These are phyloP conservation scores for Lasioglossum villosulum DNA, from an alignment of 2,888 invertebrate species.

Conservation along the genomic window DNA sequence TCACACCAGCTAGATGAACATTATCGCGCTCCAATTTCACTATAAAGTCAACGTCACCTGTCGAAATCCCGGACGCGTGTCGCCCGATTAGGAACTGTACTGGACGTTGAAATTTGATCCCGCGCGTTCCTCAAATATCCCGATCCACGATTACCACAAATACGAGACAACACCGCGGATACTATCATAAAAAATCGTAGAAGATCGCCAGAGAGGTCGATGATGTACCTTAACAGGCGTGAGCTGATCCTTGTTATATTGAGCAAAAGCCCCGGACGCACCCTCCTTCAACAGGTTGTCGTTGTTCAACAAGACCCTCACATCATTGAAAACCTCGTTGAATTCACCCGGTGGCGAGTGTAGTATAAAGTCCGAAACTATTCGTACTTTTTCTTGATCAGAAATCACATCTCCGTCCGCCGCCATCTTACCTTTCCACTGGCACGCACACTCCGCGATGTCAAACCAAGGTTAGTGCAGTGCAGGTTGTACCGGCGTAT, in stretches of 20 bases:
- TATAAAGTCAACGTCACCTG: slow-evolving; percentile 59
- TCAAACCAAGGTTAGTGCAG: slow-evolving; percentile 79
- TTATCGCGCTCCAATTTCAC: slow-evolving; percentile 59
- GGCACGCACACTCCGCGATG: slow-evolving; percentile 80
- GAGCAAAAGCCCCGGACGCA: slow-evolving; percentile 97
- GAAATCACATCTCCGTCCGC: slow-evolving; percentile 93
- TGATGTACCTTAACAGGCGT: slow-evolving; percentile 92
- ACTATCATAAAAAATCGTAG: slow-evolving; percentile 67
- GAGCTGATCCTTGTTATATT: slow-evolving; percentile 99
- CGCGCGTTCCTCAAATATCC: slow-evolving; percentile 13
- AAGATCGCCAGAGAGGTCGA: slow-evolving; percentile 64
- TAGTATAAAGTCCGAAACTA: slow-evolving; percentile 98
- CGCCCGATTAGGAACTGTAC: slow-evolving; percentile 46
- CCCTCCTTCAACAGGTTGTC: slow-evolving; percentile 98
- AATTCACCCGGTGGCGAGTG: slow-evolving; percentile 99
- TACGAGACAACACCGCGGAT: slow-evolving; percentile 37
- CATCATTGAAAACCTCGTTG: slow-evolving; percentile 99
- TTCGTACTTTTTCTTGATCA: slow-evolving; percentile 97
- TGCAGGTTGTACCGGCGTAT: slow-evolving; percentile 73
- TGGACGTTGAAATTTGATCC: slow-evolving; percentile 50
- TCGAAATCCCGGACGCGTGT: slow-evolving; percentile 56
- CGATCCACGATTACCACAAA: slow-evolving; percentile 27
- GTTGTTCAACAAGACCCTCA: slow-evolving; percentile 96
- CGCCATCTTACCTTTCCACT: slow-evolving; percentile 90
- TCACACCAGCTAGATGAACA: slow-evolving; percentile 44